Base-by-base conservation (phyloP, 92 coral and sea anemone species). In the Umimayanthus kanabou region DNA sequence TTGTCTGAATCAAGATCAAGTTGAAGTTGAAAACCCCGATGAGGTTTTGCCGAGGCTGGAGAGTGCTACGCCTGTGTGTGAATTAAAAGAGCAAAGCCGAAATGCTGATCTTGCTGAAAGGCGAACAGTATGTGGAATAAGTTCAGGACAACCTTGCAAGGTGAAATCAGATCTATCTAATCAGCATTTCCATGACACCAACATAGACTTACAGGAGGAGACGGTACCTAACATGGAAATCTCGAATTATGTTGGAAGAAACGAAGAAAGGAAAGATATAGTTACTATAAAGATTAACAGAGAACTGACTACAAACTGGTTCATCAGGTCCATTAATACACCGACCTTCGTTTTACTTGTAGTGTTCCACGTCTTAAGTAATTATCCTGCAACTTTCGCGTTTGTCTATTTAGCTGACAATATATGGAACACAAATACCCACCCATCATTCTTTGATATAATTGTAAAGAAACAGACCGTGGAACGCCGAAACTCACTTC, bases 391-490 rank as follows among this genome's bases (percentile, higher is more conserved):
- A 80, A 23, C 40, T 0, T 33, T 33, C 43, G 16, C 70, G 26
- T 80, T 80, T 29, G 28, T 80, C 22, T 80, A 80, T 61, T 55
- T 55, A 10, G 84, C 84, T 11, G 84, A 80, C 28, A 53, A 26
- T 9, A 61, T 37, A 16, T 57, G 84, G 84, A 80, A 53, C 71
- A 20, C 45, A 55, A 80, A 80, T 33, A 15, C 67, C 15, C 23
- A 20, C 43, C 3, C 45, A 61, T 80, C 72, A 9, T 80, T 80
- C 30, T 57, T 80, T 80, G 72, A 80, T 80, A 37, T 57, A 23
- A 61, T 57, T 6, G 11, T 30, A 13, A 80, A 80, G 42, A 80
- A 80, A 61, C 39, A 57, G 15, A 55, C 8, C 49, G 28, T 14
- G 16, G 39, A 55, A 80, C 71, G 43, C 69, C 71, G 42, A 49